Evolutionary conservation across 2,888 invertebrate genomes (phyloP), one percentile per base, ranked within the genome.

Genomic region (Drymonia ruficornis): DNA sequence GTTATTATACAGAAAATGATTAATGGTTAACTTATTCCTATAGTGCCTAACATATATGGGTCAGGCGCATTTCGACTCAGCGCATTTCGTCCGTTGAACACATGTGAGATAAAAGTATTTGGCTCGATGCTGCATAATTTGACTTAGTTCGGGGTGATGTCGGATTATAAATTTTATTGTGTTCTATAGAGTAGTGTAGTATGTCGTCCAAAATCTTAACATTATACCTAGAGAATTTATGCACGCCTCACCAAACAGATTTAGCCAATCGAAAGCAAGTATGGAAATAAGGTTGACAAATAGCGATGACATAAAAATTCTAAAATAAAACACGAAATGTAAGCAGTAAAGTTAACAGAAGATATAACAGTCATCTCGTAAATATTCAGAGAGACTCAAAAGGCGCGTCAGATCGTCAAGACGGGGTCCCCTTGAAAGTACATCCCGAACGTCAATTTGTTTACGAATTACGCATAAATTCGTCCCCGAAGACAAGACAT

Each of bases 381-480:
- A 82, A 80, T 76, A 80, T 78, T 77, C 72, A 74, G 73, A 76
- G 79, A 76, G 66, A 74, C 76, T 83, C 81, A 84, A 85, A 84
- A 87, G 86, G 86, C 82, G 84, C 84, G 89, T 89, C 89, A 87
- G 84, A 79, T 87, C 85, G 79, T 86, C 81, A 87, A 84, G 81
- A 76, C 76, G 72, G 72, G 75, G 77, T 79, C 80, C 81, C 83
- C 84, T 84, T 86, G 84, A 88, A 86, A 85, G 86, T 81, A 77
- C 76, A 81, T 83, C 80, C 80, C 82, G 84, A 84, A 83, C 87
- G 89, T 91, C 91, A 91, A 91, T 92, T 92, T 91, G 91, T 91
- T 86, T 91, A 91, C 87, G 89, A 90, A 91, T 91, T 90, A 91
- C 88, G 89, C 87, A 91, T 91, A 91, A 91, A 92, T 90, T 90